Evolutionary conservation across 1,140 invertebrate species (phyloP), one percentile per base, ranked within the genome.

Genomic region (Drosophila pandora): DNA sequence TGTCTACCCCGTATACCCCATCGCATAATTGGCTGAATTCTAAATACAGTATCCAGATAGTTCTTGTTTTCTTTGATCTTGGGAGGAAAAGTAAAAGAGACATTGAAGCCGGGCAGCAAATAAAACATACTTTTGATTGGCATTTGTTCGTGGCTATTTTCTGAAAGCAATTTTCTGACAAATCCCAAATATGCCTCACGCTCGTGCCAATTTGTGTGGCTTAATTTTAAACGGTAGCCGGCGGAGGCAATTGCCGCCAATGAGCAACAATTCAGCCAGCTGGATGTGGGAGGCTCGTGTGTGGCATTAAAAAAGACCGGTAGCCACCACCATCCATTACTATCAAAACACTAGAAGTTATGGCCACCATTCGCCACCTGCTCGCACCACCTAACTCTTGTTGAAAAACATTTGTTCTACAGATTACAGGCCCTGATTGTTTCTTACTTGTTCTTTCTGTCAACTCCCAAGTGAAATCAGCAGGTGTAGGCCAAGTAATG

Each of bases 31-130:
- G 60, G 39, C 77, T 55, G 63, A 73, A 47, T 59, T 57, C 60
- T 56, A 63, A 65, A 65, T 49, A 39, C 17, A 30, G 45, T 22
- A 49, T 50, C n/a, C 12, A 53, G 34, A 64, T 70, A 61, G 54
- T 74, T 79, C 52, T 30, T 21, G 41, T 59, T 49, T 53, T 22
- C 37, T 79, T 79, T 79, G 76, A 79, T 79, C 77, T 75, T 34
- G 25, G 13, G 22, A 5, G 25, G 25, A 28, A 28, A 28, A 28
- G 5, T 28, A 28, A 28, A 17, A 17, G 37, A 21, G 21, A 30
- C 25, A 43, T 53, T 53, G 9, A 13, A 53, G 28, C 13, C 28
- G 30, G 43, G 17, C 8, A 47, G 43, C 43, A 21, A 22, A 7
- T 22, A 47, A 10, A 37, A 22, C 30, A 53, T 8, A 37, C 13